Base-by-base conservation (phyloP, 2,113 vertebrate species). In the Gila orcuttii region DNA sequence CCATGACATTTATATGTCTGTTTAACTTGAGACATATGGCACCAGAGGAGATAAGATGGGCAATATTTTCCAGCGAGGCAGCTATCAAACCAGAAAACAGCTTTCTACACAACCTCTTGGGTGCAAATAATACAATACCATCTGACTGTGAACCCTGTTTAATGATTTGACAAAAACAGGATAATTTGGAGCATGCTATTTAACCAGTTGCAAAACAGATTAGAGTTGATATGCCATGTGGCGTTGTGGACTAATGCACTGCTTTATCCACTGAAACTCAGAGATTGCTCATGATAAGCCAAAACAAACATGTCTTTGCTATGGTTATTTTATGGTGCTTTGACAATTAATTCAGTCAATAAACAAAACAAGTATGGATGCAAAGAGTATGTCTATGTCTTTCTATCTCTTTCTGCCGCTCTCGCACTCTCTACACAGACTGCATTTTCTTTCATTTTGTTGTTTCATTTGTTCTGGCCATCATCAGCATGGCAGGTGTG, bases 401-500 rank as follows among this genome's bases (percentile, higher is more conserved):
- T n/a, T 83, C 50, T 1, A 15, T 39, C 39, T 3, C 25, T 42
- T 39, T 42, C 33, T 23, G 17, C 21, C 19, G 17, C 66, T 62
- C 62, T 69, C 9, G 19, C 45, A 8, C 50, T 39, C 47, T 59
- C 47, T n/a, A 13, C 21, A 21, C 21, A 36, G 36, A 64, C 23
- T 23, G 87, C 90, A 89, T 91, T 93, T 92, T 93, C 88, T 92
- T 91, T 90, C 88, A 76, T 85, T 87, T 89, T 73, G 31, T 73
- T 59, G 62, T 82, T 80, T 66, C 31, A 69, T 69, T 82, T 82
- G 79, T 68, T 69, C 79, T 90, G 84, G 88, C 86, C 90, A 90
- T 60, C 89, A 88, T 90, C 86, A 88, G 91, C 87, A 89, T 90
- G 92, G 93, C 94, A 94, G 94, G 93, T 94, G 92, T 93, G 93